Base-by-base conservation (phyloP, 2,888 invertebrate genomes). In the Entomobrya proxima region DNA sequence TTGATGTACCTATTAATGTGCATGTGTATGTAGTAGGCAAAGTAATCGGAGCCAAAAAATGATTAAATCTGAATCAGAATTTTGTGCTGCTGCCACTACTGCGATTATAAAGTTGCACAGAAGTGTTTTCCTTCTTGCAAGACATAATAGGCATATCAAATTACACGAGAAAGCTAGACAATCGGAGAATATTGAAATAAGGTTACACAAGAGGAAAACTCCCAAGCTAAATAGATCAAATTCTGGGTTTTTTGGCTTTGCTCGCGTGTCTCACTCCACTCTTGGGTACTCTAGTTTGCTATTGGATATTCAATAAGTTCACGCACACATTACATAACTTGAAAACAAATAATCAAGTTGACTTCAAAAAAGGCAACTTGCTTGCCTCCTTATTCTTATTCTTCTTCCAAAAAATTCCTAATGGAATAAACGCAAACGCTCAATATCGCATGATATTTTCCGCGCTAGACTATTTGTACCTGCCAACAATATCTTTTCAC, bases 41-140 rank as follows among this genome's bases (percentile, higher is more conserved):
- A 13, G 69, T 40, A 69, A 75, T 55, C n/a, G 2, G 55, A 75
- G 75, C 75, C 75, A 75, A 75, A 72, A 74, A 75, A 75, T 75
- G 52, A 74, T 74, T 30, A 75, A 75, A 75, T 75, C 52, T 24
- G 21, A 21, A 11, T 6, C 4, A 69, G 27, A 40, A 69, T n/a
- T n/a, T n/a, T n/a, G n/a, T n/a, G n/a, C n/a, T n/a, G n/a, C n/a
- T n/a, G n/a, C n/a, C n/a, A n/a, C n/a, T n/a, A n/a, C n/a, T n/a
- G n/a, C n/a, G n/a, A n/a, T n/a, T n/a, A n/a, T n/a, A n/a, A n/a
- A n/a, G n/a, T n/a, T n/a, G n/a, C n/a, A n/a, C n/a, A n/a, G n/a
- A n/a, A n/a, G n/a, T n/a, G n/a, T n/a, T n/a, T n/a, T 69, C 69
- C 11, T n/a, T 44, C 44, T 44, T 44, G 44, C 18, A 67, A 27